Percentiles rank a stretch among this genome's conserved stretches.
Conservation (phyloP, 2,113 vertebrate species). For the Sorex fumeus region DNA sequence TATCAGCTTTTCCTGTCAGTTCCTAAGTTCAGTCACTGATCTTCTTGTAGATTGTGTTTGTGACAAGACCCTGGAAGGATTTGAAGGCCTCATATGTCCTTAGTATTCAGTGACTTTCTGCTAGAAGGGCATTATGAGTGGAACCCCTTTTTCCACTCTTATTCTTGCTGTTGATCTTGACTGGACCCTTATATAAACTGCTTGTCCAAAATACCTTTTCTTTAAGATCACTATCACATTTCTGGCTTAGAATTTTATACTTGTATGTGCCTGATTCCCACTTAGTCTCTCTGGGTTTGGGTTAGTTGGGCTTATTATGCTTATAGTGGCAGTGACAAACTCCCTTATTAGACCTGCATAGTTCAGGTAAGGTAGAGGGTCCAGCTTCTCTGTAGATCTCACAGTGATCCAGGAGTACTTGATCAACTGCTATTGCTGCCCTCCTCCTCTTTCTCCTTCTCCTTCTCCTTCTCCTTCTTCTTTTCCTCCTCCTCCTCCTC, state of each 20-base stretch:
- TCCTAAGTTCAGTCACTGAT: slow-evolving; percentile 3
- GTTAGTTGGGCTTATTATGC: slow-evolving; percentile 24
- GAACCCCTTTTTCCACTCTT: background rate
- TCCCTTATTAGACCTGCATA: background rate
- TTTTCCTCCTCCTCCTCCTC: no score
- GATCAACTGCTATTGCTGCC: background rate
- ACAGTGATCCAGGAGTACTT: background rate
- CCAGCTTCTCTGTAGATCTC: slow-evolving; percentile 1
- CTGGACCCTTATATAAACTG: background rate
- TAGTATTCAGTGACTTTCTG: background rate
- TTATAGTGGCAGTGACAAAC: background rate
- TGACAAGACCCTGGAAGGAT: background rate
- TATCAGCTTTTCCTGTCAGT: slow-evolving; percentile 42
- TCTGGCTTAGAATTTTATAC: background rate
- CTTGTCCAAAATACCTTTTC: slow-evolving; percentile 9
- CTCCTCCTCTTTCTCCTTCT: background rate
- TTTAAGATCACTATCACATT: background rate
- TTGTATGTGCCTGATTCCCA: background rate
- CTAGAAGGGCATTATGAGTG: background rate
- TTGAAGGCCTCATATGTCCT: background rate
- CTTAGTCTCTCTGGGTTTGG: background rate
- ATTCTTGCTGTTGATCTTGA: background rate
- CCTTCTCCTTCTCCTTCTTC: no score
- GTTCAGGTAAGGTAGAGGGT: background rate
- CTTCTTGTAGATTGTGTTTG: background rate